Evolutionary conservation across 2,888 invertebrate genomes (phyloP).

Genomic region (Drosophila colorata): DNA sequence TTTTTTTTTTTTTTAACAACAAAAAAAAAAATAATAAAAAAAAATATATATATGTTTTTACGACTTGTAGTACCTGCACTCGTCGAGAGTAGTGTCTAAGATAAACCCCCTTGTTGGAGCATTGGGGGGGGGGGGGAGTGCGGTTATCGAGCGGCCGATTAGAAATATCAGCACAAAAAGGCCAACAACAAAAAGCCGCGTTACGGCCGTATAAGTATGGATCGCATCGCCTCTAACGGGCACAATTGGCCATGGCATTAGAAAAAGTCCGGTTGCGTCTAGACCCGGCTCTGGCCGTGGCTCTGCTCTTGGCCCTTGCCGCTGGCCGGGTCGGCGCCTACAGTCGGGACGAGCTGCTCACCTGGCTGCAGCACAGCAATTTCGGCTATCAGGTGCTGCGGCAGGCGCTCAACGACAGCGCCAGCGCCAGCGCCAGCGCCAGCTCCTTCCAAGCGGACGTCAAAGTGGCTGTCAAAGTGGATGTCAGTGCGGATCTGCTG

Average conservation of each 20-base stretch:
- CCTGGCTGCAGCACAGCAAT: constrained; percentile 69
- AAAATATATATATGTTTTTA: constrained; percentile 19
- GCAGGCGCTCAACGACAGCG: constrained; percentile 28
- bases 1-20: constrained; percentile 6
- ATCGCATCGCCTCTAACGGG: constrained; percentile 29
- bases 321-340: constrained; percentile 13
- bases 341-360: constrained; percentile 45
- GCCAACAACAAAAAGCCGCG: neutral
- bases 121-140: neutral
- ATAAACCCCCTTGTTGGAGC: constrained; percentile 25
- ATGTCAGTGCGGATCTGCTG: constrained; percentile 12
- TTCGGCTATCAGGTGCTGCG: constrained; percentile 67
- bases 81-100: constrained; percentile 25
- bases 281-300: neutral
- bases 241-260: constrained; percentile 61
- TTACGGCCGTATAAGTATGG: constrained; percentile 67
- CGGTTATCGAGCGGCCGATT: constrained; percentile 49
- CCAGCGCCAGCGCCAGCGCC: constrained; percentile 4
- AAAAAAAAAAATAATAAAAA: constrained; percentile 1
- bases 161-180: constrained; percentile 49
- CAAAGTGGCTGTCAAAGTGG: no score
- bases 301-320: neutral
- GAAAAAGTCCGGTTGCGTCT: constrained; percentile 21
- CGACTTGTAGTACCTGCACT: constrained; percentile 15
- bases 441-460: neutral